Evolutionary conservation across 1,140 invertebrate species (phyloP), one percentile per base, ranked within the genome.

Genomic region (Helicoverpa armigera): DNA sequence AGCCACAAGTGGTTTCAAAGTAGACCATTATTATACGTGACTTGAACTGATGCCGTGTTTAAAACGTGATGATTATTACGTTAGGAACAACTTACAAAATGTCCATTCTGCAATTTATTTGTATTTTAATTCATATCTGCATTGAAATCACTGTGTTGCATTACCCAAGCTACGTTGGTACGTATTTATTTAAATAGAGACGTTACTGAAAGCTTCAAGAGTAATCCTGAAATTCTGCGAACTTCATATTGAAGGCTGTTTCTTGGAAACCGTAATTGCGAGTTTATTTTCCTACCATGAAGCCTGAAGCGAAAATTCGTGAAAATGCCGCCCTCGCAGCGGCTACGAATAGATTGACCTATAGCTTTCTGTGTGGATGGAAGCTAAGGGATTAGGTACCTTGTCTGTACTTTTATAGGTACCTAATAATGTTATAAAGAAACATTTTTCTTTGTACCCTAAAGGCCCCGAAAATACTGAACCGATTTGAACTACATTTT

Each of bases 311-410:
- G 35, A 43, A n/a, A 65, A 65, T 4, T 65, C 43, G 4, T 65
- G 35, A 65, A 48, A 65, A 35, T 31, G n/a, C 12, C 31, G 14
- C 35, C 61, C n/a, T 65, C 35, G 61, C 61, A 43, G 35, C 12
- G 14, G 14, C 61, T 48, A 48, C 43, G 35, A 65, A 65, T 65
- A 65, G 35, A 65, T 65, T 65, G 61, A 31, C 61, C 35, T 65
- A 65, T 65, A 10, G 43, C 31, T 65, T 13, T 12, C 9, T 58
- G 35, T 43, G 61, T 63, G 29, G 61, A 35, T 31, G 13, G 61
- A 9, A 43, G 4, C 9, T 5, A 43, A 43, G 35, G 35, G 35
- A 43, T 23, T 58, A 58, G 56, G 16, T 58, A 58, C 56, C 35
- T 5, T 7, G 7, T 2, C 23, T 23, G 2, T 23, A 23, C 23